phyloP scores from a whole-genome alignment of 2,797 vertebrate species.

The Propithecus perrieri region DNA sequence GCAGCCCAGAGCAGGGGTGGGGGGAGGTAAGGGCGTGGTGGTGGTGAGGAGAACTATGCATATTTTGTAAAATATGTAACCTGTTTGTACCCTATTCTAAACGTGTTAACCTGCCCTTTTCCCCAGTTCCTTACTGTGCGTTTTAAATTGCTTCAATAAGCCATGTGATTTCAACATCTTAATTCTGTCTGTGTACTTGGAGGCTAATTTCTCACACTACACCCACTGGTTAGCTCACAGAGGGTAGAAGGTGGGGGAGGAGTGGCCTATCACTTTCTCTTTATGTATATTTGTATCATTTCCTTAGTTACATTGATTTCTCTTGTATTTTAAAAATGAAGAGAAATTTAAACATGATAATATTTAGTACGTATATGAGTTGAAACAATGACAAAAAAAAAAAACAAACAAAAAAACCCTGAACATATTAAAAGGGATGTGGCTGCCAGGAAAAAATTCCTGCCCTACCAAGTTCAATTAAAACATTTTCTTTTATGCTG shows the following conservation, averaged over 20 bases:
- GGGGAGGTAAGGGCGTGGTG: no score
- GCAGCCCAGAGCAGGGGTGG: no score
- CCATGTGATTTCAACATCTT: not conserved
- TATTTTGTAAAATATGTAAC: not conserved
- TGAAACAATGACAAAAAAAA: not conserved
- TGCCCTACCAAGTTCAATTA: not conserved
- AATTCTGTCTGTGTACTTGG: not conserved
- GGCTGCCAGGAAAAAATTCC: not conserved
- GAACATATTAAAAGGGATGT: not conserved
- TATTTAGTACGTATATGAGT: not conserved
- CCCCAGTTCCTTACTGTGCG: not conserved
- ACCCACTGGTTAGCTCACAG: not conserved
- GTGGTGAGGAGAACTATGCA: not conserved
- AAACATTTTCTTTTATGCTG: not conserved
- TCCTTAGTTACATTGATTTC: not conserved
- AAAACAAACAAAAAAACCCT: not conserved
- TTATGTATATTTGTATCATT: not conserved
- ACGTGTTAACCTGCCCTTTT: not conserved
- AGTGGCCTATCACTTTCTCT: not conserved
- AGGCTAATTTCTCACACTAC: constrained; percentile 26
- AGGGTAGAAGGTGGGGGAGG: not conserved
- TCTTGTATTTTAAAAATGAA: not conserved
- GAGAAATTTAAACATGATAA: not conserved
- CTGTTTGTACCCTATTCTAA: not conserved
- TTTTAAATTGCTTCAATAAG: not conserved